Conservation (phyloP, 2,888 invertebrate genomes). For the Drosophila atripex region DNA sequence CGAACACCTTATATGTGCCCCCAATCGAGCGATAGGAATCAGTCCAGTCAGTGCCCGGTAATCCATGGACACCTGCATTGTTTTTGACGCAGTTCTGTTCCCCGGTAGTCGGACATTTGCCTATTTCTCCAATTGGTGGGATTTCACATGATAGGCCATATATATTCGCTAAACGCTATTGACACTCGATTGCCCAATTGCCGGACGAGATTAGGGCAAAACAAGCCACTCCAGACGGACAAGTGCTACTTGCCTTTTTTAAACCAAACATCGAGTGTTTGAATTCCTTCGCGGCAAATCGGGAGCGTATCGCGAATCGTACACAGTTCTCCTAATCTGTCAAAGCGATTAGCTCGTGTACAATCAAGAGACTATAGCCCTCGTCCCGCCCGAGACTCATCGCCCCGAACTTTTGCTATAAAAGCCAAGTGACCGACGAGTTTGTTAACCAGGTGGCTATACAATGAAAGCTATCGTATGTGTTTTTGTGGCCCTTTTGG, state of each 20-base stretch:
- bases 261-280: conserved; percentile 38
- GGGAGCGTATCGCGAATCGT: conserved; percentile 8
- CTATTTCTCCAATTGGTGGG: conserved; percentile 2
- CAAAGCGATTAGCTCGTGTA: conserved; percentile 12
- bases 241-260: conserved; percentile 51
- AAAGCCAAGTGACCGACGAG: conserved; percentile 47
- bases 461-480: conserved; percentile 62
- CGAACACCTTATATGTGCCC: conserved; percentile 11
- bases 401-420: conserved; percentile 52
- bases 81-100: conserved; percentile 27
- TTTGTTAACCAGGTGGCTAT: conserved; percentile 27
- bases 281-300: conserved; percentile 44
- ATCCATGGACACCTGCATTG: conserved; percentile 41
- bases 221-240: conserved; percentile 33
- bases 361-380: neutral
- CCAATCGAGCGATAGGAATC: conserved; percentile 32
- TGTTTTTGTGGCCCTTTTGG: conserved; percentile 65
- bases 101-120: conserved; percentile 30
- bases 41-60: conserved; percentile 25
- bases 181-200: conserved; percentile 43
- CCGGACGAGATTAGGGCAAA: conserved; percentile 36
- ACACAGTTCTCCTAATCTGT: conserved; percentile 23
- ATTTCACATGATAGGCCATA: conserved; percentile 43
- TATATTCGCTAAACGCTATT: conserved; percentile 20
- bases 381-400: neutral